These are phyloP conservation scores for Coilia nasus DNA, from an alignment of 2,797 vertebrate species.

Conservation along the genomic window DNA sequence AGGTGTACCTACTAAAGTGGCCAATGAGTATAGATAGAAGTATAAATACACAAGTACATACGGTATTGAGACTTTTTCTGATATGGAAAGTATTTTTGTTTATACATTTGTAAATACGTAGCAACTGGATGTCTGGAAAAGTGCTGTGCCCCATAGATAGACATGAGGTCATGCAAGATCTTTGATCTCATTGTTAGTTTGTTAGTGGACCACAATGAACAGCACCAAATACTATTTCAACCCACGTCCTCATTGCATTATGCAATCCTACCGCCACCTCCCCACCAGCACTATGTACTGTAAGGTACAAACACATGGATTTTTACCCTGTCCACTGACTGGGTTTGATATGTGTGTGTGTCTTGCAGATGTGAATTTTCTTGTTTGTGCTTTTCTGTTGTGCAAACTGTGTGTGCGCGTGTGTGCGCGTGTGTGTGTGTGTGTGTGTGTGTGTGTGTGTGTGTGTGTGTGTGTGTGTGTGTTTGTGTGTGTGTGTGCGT, in stretches of 20 bases:
- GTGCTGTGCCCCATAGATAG: not conserved
- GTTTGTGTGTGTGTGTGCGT: conserved; percentile 18
- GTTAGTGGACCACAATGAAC: conserved; percentile 13
- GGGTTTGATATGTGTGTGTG: not conserved
- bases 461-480: conserved; percentile 40
- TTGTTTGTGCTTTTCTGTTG: conserved; percentile 3
- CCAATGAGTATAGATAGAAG: too few species aligned
- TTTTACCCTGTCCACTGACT: conserved; percentile 42
- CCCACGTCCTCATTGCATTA: conserved; percentile 35
- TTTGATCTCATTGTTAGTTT: conserved; percentile 18
- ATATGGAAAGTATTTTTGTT: not conserved
- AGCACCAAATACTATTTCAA: not conserved
- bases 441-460: conserved; percentile 49
- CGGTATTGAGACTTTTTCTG: not conserved
- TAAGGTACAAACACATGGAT: conserved; percentile 11
- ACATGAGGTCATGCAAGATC: not conserved
- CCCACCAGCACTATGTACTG: conserved; percentile 25
- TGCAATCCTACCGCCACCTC: conserved; percentile 37
- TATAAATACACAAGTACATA: not conserved
- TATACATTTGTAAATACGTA: not conserved
- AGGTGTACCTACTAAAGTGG: too few species aligned
- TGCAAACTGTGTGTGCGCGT: conserved; percentile 38
- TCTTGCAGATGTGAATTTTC: not conserved
- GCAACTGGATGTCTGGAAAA: not conserved
- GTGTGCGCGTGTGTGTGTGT: conserved; percentile 34